Evolutionary conservation across 2,797 vertebrate genomes (phyloP).

Genomic region (Typhlichthys eigenmanni): DNA sequence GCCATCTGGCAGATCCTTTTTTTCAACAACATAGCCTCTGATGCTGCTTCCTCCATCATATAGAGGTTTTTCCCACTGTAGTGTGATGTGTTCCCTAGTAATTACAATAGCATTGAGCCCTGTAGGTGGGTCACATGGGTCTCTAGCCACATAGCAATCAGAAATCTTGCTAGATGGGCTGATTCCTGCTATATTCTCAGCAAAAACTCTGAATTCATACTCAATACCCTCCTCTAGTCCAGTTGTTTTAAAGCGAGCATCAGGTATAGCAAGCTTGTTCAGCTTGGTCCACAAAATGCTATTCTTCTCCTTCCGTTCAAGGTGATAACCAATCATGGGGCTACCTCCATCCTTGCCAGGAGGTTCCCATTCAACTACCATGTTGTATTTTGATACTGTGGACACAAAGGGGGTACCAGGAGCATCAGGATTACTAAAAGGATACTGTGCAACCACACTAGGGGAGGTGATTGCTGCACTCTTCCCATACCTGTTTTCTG

Average conservation of each 20-base stretch:
- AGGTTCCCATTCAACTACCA: conserved; percentile 89
- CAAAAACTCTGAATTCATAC: conserved; percentile 92
- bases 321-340: conserved; percentile 86
- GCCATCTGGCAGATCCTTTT: conserved; percentile 89
- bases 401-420: conserved; percentile 86
- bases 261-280: conserved; percentile 85
- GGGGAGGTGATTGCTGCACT: conserved; percentile 85
- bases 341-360: conserved; percentile 90
- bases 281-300: conserved; percentile 93
- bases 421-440: conserved; percentile 86
- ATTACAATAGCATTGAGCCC: conserved; percentile 88
- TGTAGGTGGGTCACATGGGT: conserved; percentile 89
- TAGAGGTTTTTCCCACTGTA: conserved; percentile 89
- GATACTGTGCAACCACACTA: conserved; percentile 85
- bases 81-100: conserved; percentile 85
- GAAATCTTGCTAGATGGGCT: conserved; percentile 88
- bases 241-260: conserved; percentile 87
- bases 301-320: conserved; percentile 94
- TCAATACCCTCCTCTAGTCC: conserved; percentile 91
- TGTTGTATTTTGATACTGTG: conserved; percentile 85
- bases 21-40: conserved; percentile 90
- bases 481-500: conserved; percentile 93
- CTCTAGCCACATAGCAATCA: conserved; percentile 86
- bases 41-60: conserved; percentile 92
- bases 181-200: conserved; percentile 90